Evolutionary conservation across 92 coral and sea anemone genomes (phyloP).

Genomic region (Paragorgia papillata): DNA sequence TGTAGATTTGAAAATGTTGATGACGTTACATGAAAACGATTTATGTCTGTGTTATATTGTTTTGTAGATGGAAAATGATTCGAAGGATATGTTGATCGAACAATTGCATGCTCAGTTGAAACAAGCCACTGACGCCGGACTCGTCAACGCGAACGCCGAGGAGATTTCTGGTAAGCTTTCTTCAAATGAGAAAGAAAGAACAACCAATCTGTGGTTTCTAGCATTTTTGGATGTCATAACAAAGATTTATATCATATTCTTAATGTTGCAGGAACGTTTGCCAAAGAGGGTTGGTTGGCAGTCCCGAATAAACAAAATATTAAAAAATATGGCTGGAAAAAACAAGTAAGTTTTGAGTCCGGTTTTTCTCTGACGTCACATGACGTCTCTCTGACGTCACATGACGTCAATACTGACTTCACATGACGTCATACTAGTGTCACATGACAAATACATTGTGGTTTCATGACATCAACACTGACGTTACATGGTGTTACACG

Average conservation of each 20-base stretch:
- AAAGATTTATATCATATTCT: too few species aligned
- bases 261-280: conserved; percentile 69
- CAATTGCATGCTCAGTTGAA: conserved; percentile 80
- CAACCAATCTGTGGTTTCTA: too few species aligned
- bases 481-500: too few species aligned
- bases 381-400: too few species aligned
- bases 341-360: conserved; percentile 62
- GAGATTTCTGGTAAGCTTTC: conserved; percentile 62
- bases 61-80: conserved; percentile 89
- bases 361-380: background rate
- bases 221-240: too few species aligned
- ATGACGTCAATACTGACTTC: too few species aligned
- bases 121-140: conserved; percentile 50
- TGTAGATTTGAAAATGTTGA: too few species aligned
- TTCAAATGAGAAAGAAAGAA: background rate
- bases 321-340: conserved; percentile 98
- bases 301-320: conserved; percentile 96
- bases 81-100: conserved; percentile 90
- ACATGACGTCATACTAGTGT: too few species aligned
- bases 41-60: background rate
- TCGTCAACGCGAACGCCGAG: conserved; percentile 64
- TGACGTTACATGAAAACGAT: too few species aligned
- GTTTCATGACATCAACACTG: too few species aligned
- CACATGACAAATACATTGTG: too few species aligned
- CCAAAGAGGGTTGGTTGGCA: conserved; percentile 97